These are phyloP conservation scores for Caenorhabditis tropicalis DNA, from an alignment of 1,140 invertebrate genomes.

Conservation along the genomic window DNA sequence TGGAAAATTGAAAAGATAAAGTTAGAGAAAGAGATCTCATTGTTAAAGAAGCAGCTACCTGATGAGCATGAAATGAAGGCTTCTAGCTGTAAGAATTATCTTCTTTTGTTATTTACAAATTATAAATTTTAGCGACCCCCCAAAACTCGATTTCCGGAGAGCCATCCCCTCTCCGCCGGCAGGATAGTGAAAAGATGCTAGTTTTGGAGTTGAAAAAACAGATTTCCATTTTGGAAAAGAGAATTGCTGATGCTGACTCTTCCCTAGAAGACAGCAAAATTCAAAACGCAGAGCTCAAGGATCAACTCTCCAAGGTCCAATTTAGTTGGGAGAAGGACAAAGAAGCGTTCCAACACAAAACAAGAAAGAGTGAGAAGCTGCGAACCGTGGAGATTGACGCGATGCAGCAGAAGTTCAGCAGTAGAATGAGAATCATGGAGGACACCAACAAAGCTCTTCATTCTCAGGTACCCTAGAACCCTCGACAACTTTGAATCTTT, in stretches of 20 bases:
- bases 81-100: slow-evolving; percentile 51
- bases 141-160: slow-evolving; percentile 18
- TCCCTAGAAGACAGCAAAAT: slow-evolving; percentile 54
- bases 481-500: no score
- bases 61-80: slow-evolving; percentile 45
- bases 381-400: slow-evolving; percentile 65
- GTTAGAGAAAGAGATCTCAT: slow-evolving; percentile 52
- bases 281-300: slow-evolving; percentile 63
- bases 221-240: slow-evolving; percentile 48
- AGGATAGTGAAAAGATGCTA: slow-evolving; percentile 40
- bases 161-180: not conserved
- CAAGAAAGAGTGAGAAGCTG: slow-evolving; percentile 66
- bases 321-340: slow-evolving; percentile 59
- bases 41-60: slow-evolving; percentile 44
- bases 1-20: slow-evolving; percentile 55
- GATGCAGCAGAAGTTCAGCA: slow-evolving; percentile 66
- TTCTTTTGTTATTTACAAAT: slow-evolving; percentile 47
- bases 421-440: slow-evolving; percentile 69
- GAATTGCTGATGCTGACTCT: not conserved
- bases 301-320: slow-evolving; percentile 57
- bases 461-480: slow-evolving; percentile 67
- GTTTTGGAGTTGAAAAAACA: slow-evolving; percentile 51
- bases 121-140: slow-evolving; percentile 1
- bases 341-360: slow-evolving; percentile 64
- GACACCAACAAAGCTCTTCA: slow-evolving; percentile 68